Base-by-base conservation (phyloP, 2,113 vertebrate genomes). In the Colossoma macropomum region DNA sequence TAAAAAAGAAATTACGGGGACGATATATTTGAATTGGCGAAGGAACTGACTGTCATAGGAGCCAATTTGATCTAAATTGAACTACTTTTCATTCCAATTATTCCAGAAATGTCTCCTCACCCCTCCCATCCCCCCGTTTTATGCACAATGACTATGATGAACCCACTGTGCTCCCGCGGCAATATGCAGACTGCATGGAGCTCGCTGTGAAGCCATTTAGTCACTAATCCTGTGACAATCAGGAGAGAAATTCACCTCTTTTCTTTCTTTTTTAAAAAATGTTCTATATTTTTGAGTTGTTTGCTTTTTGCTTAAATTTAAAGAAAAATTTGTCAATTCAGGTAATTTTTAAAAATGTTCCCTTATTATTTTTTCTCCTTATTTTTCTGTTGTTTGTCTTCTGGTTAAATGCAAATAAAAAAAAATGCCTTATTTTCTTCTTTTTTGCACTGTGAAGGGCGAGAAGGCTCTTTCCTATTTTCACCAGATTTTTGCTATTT, bases 61-160 rank as follows among this genome's bases (percentile, higher is more conserved):
- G 82, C 82, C 85, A 89, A 85, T 87, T 87, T 85, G 85, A 86
- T 88, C 87, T 84, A 86, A 89, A 88, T 89, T 87, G 87, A 79
- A 84, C 88, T 87, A 86, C 68, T 89, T 88, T 88, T 88, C 85
- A 85, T 85, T 86, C 85, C 88, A 87, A 87, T 87, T 85, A 85
- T 77, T 84, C 74, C 84, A 76, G 54, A 84, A 86, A 86, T 79
- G 77, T 86, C 77, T 83, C 70, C 73, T 80, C 77, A 72, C 25
- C 45, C 65, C 32, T 68, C 82, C 79, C 50, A 2, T 69, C 48
- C 32, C 66, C 23, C 30, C 74, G 13, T 19, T 81, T 82, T 81
- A 48, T 79, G 70, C 79, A 76, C 70, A 30, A 52, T 50, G 78
- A 73, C 77, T 84, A 75, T 83, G 65, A 86, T 79, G 84, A 72